phyloP scores from a whole-genome alignment of 1,140 invertebrate species.

The Heliconius himera region DNA sequence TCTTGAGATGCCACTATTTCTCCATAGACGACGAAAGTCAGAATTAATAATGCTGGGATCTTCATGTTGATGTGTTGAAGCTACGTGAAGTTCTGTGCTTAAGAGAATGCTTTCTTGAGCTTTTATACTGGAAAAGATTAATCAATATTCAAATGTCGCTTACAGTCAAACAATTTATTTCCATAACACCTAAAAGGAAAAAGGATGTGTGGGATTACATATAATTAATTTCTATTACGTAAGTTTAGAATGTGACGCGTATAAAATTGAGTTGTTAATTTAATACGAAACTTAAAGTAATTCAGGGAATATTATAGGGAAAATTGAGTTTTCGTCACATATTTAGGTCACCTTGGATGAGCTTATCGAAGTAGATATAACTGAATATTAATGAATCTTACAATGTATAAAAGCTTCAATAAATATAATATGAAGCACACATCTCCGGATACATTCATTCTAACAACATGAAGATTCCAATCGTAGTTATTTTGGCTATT shows the following conservation, averaged over 20 bases:
- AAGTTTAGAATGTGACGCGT: too few relatives aligned
- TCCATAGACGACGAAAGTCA: background rate
- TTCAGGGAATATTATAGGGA: too few relatives aligned
- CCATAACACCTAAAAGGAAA: background rate
- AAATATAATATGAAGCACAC: slow-evolving; percentile 3
- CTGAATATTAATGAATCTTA: slow-evolving; percentile 24
- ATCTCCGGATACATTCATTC: background rate
- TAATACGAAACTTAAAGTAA: too few relatives aligned
- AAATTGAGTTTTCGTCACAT: too few relatives aligned
- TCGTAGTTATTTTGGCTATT: background rate
- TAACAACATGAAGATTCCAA: slow-evolving; percentile 7
- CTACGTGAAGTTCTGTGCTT: background rate
- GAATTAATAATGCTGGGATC: slow-evolving; percentile 8
- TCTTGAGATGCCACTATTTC: slow-evolving; percentile 15
- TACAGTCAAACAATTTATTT: too few relatives aligned
- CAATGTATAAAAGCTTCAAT: slow-evolving; percentile 17
- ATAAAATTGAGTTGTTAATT: too few relatives aligned
- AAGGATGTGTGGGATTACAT: background rate
- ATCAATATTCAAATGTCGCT: background rate
- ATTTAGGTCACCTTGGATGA: background rate
- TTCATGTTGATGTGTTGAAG: slow-evolving; percentile 24
- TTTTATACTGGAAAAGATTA: slow-evolving; percentile 21
- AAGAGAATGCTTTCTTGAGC: background rate
- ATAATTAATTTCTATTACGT: too few relatives aligned
- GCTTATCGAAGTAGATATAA: background rate